Base-by-base conservation (phyloP, 1,140 invertebrate species). In the Drosophila nannoptera region DNA sequence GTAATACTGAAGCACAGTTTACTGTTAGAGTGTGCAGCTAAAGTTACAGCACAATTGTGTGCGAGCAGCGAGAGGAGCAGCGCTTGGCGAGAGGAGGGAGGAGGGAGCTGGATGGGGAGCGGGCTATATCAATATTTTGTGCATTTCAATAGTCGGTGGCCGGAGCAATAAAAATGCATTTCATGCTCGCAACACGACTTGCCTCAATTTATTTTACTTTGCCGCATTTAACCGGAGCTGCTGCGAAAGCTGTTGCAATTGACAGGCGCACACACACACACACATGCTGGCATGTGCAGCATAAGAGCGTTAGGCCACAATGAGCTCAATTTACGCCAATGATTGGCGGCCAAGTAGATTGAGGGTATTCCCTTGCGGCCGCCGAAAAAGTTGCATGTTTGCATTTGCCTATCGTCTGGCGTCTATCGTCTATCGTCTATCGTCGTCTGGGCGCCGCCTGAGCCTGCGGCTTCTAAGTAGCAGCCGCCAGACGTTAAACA, bases 291-390 rank as follows among this genome's bases (percentile, higher is more conserved):
- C 3, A 3, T 22, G 3, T 22, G 45, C n/a, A 11, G 16, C 55
- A 46, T 86, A 64, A 76, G 71, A 86, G 77, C 77, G 81, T 81
- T 86, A 86, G 81, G 76, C 81, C 81, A 86, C 81, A 86, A 86
- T 86, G 77, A 86, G 81, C 81, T 86, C 81, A 86, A 86, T 86
- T 86, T 86, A 81, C 77, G 81, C 81, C 81, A 75, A 86, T 86
- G 81, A 86, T 84, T 86, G 80, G 80, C 77, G 77, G 81, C 9
- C 8, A 7, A 32, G 40, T 56, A 42, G n/a, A 6, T 12, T 42
- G 35, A 9, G 35, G 6, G 8, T 36, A 36, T 36, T 36, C 35
- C 35, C 40, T 4, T 12, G 5, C 1, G 1, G 40, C 7, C 38
- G 16, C 50, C 14, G 8, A 73, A 76, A 75, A 76, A 74, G 38